Conservation (phyloP, 2,113 vertebrate genomes). For the Cygnus buccinator region DNA sequence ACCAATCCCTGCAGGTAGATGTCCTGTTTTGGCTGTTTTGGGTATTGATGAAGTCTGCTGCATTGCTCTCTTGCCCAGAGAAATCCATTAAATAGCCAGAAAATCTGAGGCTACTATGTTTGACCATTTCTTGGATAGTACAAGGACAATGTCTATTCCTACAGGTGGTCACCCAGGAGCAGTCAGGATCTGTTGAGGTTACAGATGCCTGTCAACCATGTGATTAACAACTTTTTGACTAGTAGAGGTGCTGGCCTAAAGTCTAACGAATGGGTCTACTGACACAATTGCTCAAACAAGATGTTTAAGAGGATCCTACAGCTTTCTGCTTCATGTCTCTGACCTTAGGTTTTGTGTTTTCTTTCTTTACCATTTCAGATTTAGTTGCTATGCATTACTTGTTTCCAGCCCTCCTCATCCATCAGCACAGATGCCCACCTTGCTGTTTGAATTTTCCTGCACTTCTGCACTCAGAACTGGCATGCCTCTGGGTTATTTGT, state of each 20-base stretch:
- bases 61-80: background rate
- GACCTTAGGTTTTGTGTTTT: background rate
- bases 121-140: background rate
- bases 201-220: background rate
- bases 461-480: background rate
- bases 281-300: background rate
- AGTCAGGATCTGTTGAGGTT: background rate
- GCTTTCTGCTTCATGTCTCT: background rate
- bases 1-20: background rate
- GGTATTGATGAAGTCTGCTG: background rate
- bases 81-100: background rate
- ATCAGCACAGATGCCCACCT: background rate
- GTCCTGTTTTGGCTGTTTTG: background rate
- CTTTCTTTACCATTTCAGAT: background rate
- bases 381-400: background rate
- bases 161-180: background rate
- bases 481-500: background rate
- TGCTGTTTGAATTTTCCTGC: background rate
- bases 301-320: background rate
- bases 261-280: fast-evolving
- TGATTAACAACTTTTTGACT: background rate
- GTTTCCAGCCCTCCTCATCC: background rate
- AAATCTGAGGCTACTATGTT: background rate
- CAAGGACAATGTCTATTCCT: background rate
- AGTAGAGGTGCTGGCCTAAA: background rate